Evolutionary conservation across 1,140 invertebrate genomes (phyloP).

Genomic region (Bombus soroeensis): DNA sequence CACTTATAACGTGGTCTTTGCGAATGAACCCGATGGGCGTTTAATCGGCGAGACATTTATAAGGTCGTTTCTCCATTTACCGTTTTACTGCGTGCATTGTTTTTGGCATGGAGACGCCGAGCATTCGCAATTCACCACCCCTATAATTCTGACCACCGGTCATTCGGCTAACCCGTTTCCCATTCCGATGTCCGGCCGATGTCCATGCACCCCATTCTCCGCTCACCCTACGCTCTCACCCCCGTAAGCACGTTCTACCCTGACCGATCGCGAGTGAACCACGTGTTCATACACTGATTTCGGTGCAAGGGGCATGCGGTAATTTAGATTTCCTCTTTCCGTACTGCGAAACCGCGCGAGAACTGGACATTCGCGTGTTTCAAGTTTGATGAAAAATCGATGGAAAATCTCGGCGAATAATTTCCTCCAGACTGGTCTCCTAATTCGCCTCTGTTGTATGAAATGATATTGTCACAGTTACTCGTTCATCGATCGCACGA

Average conservation of each 20-base stretch:
- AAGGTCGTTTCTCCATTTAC: slow-evolving; percentile 30
- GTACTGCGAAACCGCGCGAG: background rate
- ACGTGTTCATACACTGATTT: slow-evolving; percentile 42
- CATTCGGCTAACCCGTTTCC: slow-evolving; percentile 70
- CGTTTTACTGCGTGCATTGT: slow-evolving; percentile 62
- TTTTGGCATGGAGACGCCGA: slow-evolving; percentile 51
- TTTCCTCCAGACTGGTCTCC: too few relatives aligned
- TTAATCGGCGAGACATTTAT: slow-evolving; percentile 31
- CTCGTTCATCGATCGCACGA: too few relatives aligned
- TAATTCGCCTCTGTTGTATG: too few relatives aligned
- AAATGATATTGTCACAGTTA: too few relatives aligned
- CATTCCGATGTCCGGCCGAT: slow-evolving; percentile 63
- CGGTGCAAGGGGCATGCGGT: background rate
- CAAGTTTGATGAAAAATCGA: too few relatives aligned
- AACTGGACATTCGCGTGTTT: background rate
- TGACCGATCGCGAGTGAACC: slow-evolving; percentile 13
- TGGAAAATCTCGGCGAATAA: too few relatives aligned
- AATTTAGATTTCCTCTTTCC: slow-evolving; percentile 14
- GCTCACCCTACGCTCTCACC: background rate
- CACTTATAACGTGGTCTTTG: background rate
- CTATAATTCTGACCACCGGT: slow-evolving; percentile 63
- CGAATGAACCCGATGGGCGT: background rate
- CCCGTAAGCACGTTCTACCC: slow-evolving; percentile 51
- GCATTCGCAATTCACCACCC: slow-evolving; percentile 52
- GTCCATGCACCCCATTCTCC: slow-evolving; percentile 50